Percentiles rank a stretch among this genome's conserved stretches.
Evolutionary conservation across 2,888 invertebrate genomes (phyloP).

Genomic region (Heliconius ethilla): DNA sequence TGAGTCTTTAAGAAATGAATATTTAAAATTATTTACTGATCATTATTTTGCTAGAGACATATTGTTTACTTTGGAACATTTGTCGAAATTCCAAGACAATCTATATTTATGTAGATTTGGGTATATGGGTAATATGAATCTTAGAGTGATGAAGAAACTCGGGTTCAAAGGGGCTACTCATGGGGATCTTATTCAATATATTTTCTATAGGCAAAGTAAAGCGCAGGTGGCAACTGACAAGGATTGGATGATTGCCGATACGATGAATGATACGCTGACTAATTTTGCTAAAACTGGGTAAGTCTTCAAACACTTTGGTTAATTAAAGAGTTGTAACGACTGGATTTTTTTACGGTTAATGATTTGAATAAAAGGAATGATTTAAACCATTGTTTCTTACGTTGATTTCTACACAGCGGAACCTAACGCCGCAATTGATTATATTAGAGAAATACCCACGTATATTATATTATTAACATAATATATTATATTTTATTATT

Average conservation of each 20-base stretch:
- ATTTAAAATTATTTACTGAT: conserved; percentile 61
- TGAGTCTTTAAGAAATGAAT: conserved; percentile 52
- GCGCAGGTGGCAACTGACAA: conserved; percentile 51
- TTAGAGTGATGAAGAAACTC: conserved; percentile 60
- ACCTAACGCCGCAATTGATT: too few species aligned
- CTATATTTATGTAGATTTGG: conserved; percentile 62
- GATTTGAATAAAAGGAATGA: not conserved
- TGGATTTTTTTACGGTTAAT: too few species aligned
- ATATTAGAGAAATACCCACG: too few species aligned
- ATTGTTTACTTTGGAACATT: conserved; percentile 54
- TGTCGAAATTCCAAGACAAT: conserved; percentile 52
- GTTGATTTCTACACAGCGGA: too few species aligned
- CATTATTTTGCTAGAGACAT: conserved; percentile 60
- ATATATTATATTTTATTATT: too few species aligned
- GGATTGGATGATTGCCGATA: conserved; percentile 58
- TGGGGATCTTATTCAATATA: conserved; percentile 68
- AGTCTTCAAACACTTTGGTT: conserved; percentile 44
- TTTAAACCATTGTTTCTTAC: not conserved
- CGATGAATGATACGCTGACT: conserved; percentile 63
- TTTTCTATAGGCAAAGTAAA: conserved; percentile 66
- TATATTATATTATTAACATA: too few species aligned
- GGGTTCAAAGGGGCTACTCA: conserved; percentile 65
- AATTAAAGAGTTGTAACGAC: too few species aligned
- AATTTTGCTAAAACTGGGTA: conserved; percentile 71
- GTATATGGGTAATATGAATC: conserved; percentile 65